Conservation (phyloP, 2,888 invertebrate genomes). For the Caradrina kadenii region DNA sequence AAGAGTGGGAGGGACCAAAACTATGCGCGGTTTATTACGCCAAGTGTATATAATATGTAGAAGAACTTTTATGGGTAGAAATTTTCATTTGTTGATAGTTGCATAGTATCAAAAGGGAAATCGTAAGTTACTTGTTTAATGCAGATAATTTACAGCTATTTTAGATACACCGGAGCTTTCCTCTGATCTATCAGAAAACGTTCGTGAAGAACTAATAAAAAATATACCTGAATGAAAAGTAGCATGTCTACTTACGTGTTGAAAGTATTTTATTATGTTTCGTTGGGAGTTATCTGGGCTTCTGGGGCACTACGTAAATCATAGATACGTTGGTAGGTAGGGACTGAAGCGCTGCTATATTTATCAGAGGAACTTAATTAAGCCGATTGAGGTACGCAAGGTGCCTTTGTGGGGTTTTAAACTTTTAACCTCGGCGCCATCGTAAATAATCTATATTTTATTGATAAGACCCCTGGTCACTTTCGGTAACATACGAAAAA, state of each 20-base stretch:
- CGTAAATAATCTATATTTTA: constrained; percentile 88
- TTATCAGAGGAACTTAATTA: constrained; percentile 73
- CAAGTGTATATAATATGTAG: not conserved
- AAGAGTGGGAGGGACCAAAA: constrained; percentile 6
- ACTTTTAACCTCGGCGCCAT: constrained; percentile 81
- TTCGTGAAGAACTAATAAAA: constrained; percentile 29
- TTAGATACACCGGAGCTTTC: constrained; percentile 3
- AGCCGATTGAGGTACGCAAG: constrained; percentile 66
- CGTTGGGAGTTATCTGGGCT: constrained; percentile 67
- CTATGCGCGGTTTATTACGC: not conserved
- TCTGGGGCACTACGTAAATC: constrained; percentile 70
- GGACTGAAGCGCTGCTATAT: constrained; percentile 60
- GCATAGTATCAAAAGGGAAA: constrained; percentile 7
- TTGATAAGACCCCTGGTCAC: constrained; percentile 86
- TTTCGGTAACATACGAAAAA: constrained; percentile 89
- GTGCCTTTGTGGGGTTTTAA: constrained; percentile 70
- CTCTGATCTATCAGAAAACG: constrained; percentile 6
- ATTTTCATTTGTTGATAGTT: not conserved
- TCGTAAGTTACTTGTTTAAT: constrained; percentile 7
- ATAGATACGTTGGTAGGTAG: constrained; percentile 52
- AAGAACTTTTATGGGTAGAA: not conserved
- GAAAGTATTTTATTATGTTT: constrained; percentile 62
- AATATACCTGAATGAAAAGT: constrained; percentile 21
- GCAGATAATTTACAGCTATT: constrained; percentile 24
- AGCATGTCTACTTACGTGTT: constrained; percentile 23